Evolutionary conservation across 2,797 vertebrate species (phyloP).

Genomic region (Chaetophractus vellerosus): DNA sequence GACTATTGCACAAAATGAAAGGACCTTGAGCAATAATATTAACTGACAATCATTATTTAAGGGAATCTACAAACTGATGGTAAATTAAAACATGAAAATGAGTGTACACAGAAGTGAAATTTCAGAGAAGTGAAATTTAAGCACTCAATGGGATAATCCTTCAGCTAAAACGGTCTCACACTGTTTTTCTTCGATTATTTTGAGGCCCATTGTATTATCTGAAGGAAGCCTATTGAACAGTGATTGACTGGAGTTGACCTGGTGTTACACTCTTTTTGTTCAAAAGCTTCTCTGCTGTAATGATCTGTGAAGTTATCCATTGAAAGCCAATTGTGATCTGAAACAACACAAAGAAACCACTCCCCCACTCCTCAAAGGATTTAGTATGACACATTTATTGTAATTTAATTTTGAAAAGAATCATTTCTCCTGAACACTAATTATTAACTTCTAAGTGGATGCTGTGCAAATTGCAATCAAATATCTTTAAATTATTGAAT

Average conservation of each 20-base stretch:
- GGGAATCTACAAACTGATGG: constrained; percentile 67
- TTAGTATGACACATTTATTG: constrained; percentile 75
- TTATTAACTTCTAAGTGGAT: constrained; percentile 79
- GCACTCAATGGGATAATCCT: constrained; percentile 77
- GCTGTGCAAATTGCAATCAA: constrained; percentile 74
- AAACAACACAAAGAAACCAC: constrained; percentile 69
- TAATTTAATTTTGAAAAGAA: constrained; percentile 76
- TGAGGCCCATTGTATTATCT: constrained; percentile 72
- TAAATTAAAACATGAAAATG: constrained; percentile 79
- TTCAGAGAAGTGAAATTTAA: constrained; percentile 78
- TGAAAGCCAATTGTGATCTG: constrained; percentile 60
- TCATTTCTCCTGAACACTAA: constrained; percentile 78
- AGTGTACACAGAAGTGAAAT: constrained; percentile 74
- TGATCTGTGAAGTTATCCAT: constrained; percentile 44
- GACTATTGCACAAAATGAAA: constrained; percentile 63
- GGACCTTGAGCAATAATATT: constrained; percentile 66
- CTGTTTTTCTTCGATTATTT: constrained; percentile 82
- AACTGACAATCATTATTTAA: constrained; percentile 73
- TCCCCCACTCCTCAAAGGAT: constrained; percentile 60
- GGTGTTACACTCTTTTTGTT: constrained; percentile 57
- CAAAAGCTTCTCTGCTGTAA: constrained; percentile 24
- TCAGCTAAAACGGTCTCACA: constrained; percentile 74
- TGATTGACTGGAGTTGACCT: constrained; percentile 78
- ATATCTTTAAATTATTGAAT: constrained; percentile 78
- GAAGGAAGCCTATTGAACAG: constrained; percentile 81